These are phyloP conservation scores for Cydia pomonella DNA, from an alignment of 1,140 invertebrate genomes.

Conservation along the genomic window DNA sequence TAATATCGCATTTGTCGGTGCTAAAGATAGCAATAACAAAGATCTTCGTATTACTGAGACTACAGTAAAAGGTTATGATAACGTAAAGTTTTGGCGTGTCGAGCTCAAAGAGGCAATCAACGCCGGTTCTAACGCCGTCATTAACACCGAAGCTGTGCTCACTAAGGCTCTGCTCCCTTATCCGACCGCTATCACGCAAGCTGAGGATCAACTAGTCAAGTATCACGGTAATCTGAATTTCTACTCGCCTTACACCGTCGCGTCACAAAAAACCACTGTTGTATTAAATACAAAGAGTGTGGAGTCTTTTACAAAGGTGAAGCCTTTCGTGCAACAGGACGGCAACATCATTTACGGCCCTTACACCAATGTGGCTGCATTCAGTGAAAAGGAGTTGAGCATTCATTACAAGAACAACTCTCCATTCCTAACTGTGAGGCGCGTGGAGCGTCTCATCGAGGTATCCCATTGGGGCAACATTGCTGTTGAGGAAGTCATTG, in stretches of 20 bases:
- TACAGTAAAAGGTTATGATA: constrained; percentile 78
- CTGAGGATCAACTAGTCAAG: constrained; percentile 95
- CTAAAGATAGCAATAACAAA: constrained; percentile 84
- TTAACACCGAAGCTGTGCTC: constrained; percentile 89
- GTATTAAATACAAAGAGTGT: constrained; percentile 89
- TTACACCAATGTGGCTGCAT: constrained; percentile 86
- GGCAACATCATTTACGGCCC: constrained; percentile 93
- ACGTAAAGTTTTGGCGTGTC: constrained; percentile 82
- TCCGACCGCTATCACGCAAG: constrained; percentile 93
- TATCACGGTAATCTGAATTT: constrained; percentile 92
- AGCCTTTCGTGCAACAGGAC: constrained; percentile 90
- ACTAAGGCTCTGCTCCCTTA: constrained; percentile 90
- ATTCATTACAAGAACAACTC: constrained; percentile 98
- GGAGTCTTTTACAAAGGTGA: constrained; percentile 93
- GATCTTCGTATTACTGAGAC: constrained; percentile 83
- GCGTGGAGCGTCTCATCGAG: constrained; percentile 93
- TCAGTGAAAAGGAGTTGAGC: constrained; percentile 83
- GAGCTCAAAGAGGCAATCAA: constrained; percentile 83
- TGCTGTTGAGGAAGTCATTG: constrained; percentile 96
- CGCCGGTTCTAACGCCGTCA: constrained; percentile 81
- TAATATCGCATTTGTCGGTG: constrained; percentile 88
- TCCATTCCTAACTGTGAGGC: constrained; percentile 95
- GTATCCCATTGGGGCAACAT: constrained; percentile 99
- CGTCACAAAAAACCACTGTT: constrained; percentile 91
- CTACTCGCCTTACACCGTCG: constrained; percentile 90